Base-by-base conservation (phyloP, 2,888 invertebrate species). In the Hoplodrina ambigua region DNA sequence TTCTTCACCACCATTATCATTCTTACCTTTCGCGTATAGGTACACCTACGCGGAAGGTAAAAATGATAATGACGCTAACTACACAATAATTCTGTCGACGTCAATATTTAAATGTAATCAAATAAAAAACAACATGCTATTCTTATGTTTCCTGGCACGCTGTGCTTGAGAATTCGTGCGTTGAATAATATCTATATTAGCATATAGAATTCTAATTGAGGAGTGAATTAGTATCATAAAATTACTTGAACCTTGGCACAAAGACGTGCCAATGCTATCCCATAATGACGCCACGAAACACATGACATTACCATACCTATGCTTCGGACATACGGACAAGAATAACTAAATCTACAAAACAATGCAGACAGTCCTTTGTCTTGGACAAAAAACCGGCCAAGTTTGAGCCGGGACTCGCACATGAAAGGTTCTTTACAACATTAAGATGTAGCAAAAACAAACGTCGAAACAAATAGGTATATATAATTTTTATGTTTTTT, bases 191-290 rank as follows among this genome's bases (percentile, higher is more conserved):
- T 33, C 50, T 61, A 55, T 59, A 63, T 57, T 66, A 60, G 55
- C 54, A 68, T 80, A 61, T 13, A 50, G 10, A 58, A 68, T 65
- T 58, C 15, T 75, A 41, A 80, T 63, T 46, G 60, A 70, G n/a
- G 57, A 49, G 4, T 15, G 8, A 20, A 77, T 78, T 30, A 61
- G 49, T 54, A 55, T 58, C 25, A 63, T 63, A 57, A 67, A 64
- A 69, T 64, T 49, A 49, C 52, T 61, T 37, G 30, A 69, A 67
- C 75, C 75, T 82, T 83, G 75, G 69, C 67, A 73, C 69, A 62
- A 56, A 71, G 62, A 30, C 72, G 74, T 78, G 81, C 64, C 82
- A 84, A 82, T 72, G 70, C 53, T 59, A 54, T 61, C 54, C 68
- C 41, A 54, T 64, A 15, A 69, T 75, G 70, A 67, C 64, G 60